Evolutionary conservation across 2,113 vertebrate genomes (phyloP).

Genomic region (Oostethus manadensis): DNA sequence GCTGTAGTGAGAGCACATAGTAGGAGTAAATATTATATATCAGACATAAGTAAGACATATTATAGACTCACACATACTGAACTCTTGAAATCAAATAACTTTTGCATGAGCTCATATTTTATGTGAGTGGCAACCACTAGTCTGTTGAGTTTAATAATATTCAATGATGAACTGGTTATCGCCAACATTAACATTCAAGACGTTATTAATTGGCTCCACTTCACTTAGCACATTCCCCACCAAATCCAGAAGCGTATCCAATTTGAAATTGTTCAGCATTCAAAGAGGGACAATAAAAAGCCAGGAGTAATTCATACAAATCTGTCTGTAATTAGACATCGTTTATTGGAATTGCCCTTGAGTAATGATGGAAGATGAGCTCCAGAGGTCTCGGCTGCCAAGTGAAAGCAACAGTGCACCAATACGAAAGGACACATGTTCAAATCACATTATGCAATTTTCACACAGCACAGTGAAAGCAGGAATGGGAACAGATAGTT

Average conservation of each 20-base stretch:
- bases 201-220: conserved; percentile 2
- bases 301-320: conserved; percentile 4
- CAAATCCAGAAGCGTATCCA: neutral
- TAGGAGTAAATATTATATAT: no score
- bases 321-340: conserved; percentile 16
- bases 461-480: conserved; percentile 20
- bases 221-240: neutral
- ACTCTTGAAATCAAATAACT: no score
- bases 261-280: neutral
- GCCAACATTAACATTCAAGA: no score
- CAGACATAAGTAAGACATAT: no score
- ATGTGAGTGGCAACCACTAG: no score
- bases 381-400: conserved; percentile 6
- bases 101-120: no score
- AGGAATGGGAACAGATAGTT: conserved; percentile 15
- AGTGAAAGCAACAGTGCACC: conserved; percentile 5
- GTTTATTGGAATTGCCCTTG: conserved; percentile 29
- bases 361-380: conserved; percentile 13
- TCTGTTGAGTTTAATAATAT: no score
- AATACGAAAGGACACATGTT: conserved; percentile 1
- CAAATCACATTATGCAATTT: conserved; percentile 19
- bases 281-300: conserved; percentile 5
- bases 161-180: no score
- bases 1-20: no score
- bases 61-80: no score